Evolutionary conservation across 2,113 vertebrate genomes (phyloP).

Genomic region (zebrafish (Danio rerio)): DNA sequence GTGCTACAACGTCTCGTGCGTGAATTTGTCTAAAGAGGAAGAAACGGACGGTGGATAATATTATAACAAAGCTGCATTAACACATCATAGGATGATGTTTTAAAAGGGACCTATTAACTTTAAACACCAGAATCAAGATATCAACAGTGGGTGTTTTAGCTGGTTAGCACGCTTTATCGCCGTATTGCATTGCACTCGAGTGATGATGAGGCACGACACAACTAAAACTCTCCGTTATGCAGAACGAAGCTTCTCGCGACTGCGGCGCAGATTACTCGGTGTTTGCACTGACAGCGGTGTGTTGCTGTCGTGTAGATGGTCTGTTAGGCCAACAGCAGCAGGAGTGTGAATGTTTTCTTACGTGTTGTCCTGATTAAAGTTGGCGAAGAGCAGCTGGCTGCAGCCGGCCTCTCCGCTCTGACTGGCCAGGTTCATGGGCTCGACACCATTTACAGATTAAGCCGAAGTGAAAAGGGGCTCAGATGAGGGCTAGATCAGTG

Average conservation of each 20-base stretch:
- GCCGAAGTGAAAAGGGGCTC: conserved; percentile 60
- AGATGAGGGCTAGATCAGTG: conserved; percentile 1
- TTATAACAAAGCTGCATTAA: neutral
- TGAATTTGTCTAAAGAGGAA: neutral
- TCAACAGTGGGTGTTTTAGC: neutral
- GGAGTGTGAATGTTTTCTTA: conserved; percentile 75
- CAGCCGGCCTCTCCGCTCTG: conserved; percentile 93
- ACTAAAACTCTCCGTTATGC: neutral
- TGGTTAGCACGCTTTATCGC: conserved; percentile 15
- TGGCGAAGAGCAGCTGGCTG: conserved; percentile 96
- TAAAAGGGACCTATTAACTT: neutral
- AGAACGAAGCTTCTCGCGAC: neutral
- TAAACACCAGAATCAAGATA: neutral
- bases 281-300: neutral
- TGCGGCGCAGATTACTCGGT: too few species aligned
- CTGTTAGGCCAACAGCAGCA: conserved; percentile 17
- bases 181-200: neutral
- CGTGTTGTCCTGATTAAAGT: conserved; percentile 99
- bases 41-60: neutral
- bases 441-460: conserved; percentile 70
- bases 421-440: conserved; percentile 93
- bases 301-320: neutral
- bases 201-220: neutral
- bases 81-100: too few species aligned
- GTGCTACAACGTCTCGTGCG: neutral